Percentiles rank a stretch among this genome's conserved stretches.
Conservation (phyloP, 1,140 invertebrate species). For the Zaprionus lachaisei region DNA sequence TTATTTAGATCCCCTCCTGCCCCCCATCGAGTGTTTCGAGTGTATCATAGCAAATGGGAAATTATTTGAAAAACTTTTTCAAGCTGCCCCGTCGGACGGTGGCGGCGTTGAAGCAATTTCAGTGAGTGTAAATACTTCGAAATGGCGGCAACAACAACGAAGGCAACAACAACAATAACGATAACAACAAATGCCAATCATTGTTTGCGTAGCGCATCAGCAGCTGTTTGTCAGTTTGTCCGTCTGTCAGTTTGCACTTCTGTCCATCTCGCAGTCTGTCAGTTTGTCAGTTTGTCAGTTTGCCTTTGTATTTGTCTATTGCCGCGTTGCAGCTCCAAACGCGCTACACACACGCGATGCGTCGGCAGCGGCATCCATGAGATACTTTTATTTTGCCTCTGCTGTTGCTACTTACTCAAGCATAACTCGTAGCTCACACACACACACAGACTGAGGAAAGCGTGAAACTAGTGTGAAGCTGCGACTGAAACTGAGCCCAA, state of each 20-base stretch:
- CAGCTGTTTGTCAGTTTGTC: slow-evolving; percentile 53
- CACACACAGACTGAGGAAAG: slow-evolving; percentile 48
- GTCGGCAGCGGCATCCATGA: slow-evolving; percentile 48
- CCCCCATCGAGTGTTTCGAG: too few species aligned
- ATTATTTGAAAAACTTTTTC: slow-evolving; percentile 70
- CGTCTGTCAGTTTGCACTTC: background rate
- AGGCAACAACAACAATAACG: slow-evolving; percentile 22
- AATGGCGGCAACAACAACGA: slow-evolving; percentile 35
- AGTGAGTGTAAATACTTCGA: slow-evolving; percentile 73
- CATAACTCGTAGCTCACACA: slow-evolving; percentile 32
- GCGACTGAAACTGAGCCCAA: slow-evolving; percentile 19
- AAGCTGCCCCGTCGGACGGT: slow-evolving; percentile 36
- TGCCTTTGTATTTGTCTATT: slow-evolving; percentile 1
- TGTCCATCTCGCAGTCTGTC: slow-evolving; percentile 18
- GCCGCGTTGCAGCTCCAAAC: slow-evolving; percentile 56
- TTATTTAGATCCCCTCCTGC: slow-evolving; percentile 33
- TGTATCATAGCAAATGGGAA: slow-evolving; percentile 64
- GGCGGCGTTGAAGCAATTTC: slow-evolving; percentile 56
- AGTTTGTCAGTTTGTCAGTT: background rate
- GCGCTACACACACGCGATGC: slow-evolving; percentile 52
- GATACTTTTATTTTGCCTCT: slow-evolving; percentile 58
- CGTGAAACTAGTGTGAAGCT: slow-evolving; percentile 66
- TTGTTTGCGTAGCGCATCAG: slow-evolving; percentile 79
- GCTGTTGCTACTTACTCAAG: slow-evolving; percentile 46
- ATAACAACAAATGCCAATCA: slow-evolving; percentile 79